Percentiles rank a stretch among this genome's conserved stretches.
These are phyloP conservation scores for Lucilia cuprina DNA, from an alignment of 1,140 invertebrate species.

Conservation along the genomic window DNA sequence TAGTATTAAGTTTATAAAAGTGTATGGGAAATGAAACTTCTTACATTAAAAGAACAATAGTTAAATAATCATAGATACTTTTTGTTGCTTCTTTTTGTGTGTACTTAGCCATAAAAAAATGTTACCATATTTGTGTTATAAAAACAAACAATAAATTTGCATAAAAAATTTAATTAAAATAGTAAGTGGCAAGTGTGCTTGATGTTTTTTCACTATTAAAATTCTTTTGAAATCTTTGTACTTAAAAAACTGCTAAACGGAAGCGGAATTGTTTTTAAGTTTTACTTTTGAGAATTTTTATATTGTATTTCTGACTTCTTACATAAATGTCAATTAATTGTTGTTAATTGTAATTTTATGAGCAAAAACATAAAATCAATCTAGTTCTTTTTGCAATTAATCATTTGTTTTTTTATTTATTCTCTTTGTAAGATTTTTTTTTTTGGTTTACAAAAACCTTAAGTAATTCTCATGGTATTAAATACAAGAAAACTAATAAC, in stretches of 20 bases:
- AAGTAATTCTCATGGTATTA: neutral
- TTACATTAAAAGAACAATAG: neutral
- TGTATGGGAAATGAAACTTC: neutral
- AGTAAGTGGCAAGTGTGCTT: neutral
- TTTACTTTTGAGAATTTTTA: neutral
- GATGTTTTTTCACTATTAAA: too few relatives aligned
- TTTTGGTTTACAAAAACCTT: neutral
- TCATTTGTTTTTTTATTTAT: neutral
- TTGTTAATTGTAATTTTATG: neutral
- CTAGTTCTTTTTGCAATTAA: neutral
- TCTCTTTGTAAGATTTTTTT: neutral
- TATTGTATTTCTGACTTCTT: neutral
- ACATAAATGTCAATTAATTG: neutral
- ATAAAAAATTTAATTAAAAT: neutral
- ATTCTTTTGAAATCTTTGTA: neutral
- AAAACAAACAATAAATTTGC: neutral
- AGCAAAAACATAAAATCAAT: neutral
- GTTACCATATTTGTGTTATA: neutral
- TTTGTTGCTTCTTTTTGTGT: neutral
- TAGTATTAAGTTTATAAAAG: neutral
- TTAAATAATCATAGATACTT: neutral
- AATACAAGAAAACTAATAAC: neutral
- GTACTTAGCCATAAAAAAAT: neutral
- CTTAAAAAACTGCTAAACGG: neutral
- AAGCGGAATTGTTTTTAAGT: neutral